Base-by-base conservation (phyloP, 2,888 invertebrate species). In the Pterobdella sp. region DNA sequence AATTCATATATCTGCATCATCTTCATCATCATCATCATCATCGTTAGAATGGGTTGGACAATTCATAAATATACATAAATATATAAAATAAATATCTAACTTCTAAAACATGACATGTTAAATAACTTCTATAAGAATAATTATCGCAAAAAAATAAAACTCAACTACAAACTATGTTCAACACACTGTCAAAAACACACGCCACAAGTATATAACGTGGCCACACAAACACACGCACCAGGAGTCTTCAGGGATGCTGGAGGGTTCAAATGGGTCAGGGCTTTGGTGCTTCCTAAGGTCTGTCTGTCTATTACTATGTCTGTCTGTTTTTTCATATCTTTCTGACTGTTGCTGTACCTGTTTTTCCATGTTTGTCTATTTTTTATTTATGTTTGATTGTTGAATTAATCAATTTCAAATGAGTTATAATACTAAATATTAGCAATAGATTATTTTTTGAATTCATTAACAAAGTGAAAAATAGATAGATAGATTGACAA, bases 201-300 rank as follows among this genome's bases (percentile, higher is more conserved):
- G 1, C 22, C 7, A 32, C 42, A 60, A 7, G 22, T 64, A n/a
- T 68, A 1, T 7, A 10, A 37, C 26, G 26, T 49, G 32, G 4
- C 14, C 67, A 66, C 26, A 10, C 18, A 1, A 29, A 60, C 0
- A 14, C 0, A 18, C 34, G 26, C 32, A 68, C 1, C 76, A 84
- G 84, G 90, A 81, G 92, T 95, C 75, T 92, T 96, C 82, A 87
- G 95, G 72, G 94, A 95, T 82, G 93, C 93, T 81, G 93, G 93
- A 0, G 78, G 78, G 7, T 93, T 94, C 0, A 90, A 93, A 78
- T 93, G 93, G 83, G 90, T 91, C 0, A 93, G 94, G 81, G 91
- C 90, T 79, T 88, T 96, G 82, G 81, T 84, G 32, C 81, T 83
- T 34, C 82, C 81, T 76, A 75, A 77, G n/a, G 63, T 52, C 75